A percentile compares a stretch with the other conserved stretches of the same genome.
Conservation (phyloP, 2,113 vertebrate species). For the Engystomops pustulosus region DNA sequence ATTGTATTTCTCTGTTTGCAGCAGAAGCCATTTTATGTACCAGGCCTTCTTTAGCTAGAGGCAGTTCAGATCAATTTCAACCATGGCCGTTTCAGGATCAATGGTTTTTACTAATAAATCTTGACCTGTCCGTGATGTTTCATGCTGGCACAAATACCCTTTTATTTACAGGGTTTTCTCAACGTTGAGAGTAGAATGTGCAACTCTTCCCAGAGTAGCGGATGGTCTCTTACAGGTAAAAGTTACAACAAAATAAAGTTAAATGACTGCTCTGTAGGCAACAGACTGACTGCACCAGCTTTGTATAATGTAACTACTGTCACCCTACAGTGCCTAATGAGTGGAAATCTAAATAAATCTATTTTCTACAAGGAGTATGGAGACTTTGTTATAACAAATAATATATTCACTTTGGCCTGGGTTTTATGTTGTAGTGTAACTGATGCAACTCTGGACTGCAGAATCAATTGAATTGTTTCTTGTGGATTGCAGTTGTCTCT, state of each 20-base stretch:
- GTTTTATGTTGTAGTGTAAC: too few species aligned
- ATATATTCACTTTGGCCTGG: background rate
- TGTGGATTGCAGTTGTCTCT: too few species aligned
- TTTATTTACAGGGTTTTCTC: background rate
- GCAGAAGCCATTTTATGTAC: conserved; percentile 24
- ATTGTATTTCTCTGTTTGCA: conserved; percentile 5
- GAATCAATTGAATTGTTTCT: too few species aligned
- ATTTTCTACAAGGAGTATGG: conserved; percentile 33
- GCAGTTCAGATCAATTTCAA: background rate
- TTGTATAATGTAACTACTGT: conserved; percentile 33
- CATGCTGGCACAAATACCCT: background rate
- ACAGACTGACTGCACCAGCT: conserved; percentile 40
- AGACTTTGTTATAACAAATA: conserved; percentile 4
- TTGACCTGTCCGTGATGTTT: background rate
- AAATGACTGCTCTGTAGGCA: conserved; percentile 12
- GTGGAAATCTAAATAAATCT: conserved; percentile 52
- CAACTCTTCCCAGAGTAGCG: background rate
- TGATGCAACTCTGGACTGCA: too few species aligned
- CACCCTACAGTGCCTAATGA: conserved; percentile 13
- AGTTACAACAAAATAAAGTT: background rate
- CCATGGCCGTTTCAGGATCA: background rate
- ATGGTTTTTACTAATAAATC: background rate
- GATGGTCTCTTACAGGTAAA: background rate
- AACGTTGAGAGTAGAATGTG: background rate
- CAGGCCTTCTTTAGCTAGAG: conserved; percentile 26